phyloP scores from a whole-genome alignment of 2,888 invertebrate genomes.

The Xanthia icteritia region DNA sequence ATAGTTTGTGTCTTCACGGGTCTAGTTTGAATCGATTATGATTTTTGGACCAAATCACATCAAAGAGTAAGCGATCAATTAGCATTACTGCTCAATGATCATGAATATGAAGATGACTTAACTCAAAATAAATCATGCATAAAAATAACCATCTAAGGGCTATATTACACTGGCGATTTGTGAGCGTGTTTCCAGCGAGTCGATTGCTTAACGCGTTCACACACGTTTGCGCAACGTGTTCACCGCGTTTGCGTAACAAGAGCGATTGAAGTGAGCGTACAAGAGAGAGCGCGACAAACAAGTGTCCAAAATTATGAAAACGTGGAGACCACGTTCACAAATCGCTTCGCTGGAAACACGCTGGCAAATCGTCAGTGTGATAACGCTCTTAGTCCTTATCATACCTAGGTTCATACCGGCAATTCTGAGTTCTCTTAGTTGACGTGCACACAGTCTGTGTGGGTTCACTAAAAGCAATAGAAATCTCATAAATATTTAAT shows the following conservation, averaged over 20 bases:
- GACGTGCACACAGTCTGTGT: conserved; percentile 8
- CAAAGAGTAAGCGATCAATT: background rate
- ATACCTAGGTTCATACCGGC: background rate
- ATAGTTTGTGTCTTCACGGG: background rate
- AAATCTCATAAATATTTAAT: conserved; percentile 40
- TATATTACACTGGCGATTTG: too few relatives aligned
- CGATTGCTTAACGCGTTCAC: too few relatives aligned
- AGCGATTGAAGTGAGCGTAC: too few relatives aligned
- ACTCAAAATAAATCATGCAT: background rate
- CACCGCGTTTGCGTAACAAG: too few relatives aligned
- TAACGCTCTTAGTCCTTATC: background rate
- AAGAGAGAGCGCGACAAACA: too few relatives aligned
- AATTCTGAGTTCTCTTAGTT: conserved; percentile 13
- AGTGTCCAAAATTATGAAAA: too few relatives aligned
- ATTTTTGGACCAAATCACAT: background rate
- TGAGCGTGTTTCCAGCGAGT: too few relatives aligned
- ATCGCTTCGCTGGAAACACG: too few relatives aligned
- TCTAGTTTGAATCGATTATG: background rate
- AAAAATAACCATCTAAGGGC: background rate
- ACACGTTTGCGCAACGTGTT: too few relatives aligned
- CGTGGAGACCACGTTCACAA: too few relatives aligned
- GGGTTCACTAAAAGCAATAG: conserved; percentile 25
- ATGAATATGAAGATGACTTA: background rate
- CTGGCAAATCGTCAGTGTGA: too few relatives aligned
- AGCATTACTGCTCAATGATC: background rate